Percentiles rank a stretch among this genome's conserved stretches.
Conservation (phyloP, 1,140 invertebrate genomes). For the Meloidogyne exigua region DNA sequence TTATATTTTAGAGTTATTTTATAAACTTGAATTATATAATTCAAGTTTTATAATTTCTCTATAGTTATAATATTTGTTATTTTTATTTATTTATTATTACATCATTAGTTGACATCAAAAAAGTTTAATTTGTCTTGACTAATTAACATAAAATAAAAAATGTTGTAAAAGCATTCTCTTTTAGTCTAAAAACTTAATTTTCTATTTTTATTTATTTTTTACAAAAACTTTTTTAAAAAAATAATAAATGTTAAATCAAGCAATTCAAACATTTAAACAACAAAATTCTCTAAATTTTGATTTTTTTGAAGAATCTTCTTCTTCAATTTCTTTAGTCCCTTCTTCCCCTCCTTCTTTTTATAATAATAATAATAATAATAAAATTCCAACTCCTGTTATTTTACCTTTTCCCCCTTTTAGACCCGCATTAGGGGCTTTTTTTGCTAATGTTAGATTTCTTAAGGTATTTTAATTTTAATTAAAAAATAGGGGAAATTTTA, state of each 20-base stretch:
- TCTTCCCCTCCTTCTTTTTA: background rate
- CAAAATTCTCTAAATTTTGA: background rate
- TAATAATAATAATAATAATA: background rate
- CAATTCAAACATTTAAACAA: slow-evolving; percentile 12
- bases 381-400: background rate
- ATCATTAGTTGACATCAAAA: background rate
- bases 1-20: too few species aligned
- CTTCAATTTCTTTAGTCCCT: background rate
- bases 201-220: background rate
- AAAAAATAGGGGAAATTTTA: background rate
- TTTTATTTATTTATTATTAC: background rate
- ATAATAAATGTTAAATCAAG: slow-evolving; percentile 3
- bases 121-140: background rate
- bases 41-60: background rate
- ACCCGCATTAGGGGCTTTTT: slow-evolving; percentile 18
- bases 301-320: slow-evolving; percentile 1
- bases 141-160: background rate
- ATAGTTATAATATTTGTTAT: too few species aligned
- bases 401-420: slow-evolving; percentile 5
- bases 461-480: slow-evolving; percentile 3
- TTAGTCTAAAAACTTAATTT: background rate
- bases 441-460: slow-evolving; percentile 12
- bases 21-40: background rate
- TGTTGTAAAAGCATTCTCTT: background rate
- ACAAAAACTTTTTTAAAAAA: background rate